Conservation (phyloP, 2,113 vertebrate genomes). For the Pipra filicauda region DNA sequence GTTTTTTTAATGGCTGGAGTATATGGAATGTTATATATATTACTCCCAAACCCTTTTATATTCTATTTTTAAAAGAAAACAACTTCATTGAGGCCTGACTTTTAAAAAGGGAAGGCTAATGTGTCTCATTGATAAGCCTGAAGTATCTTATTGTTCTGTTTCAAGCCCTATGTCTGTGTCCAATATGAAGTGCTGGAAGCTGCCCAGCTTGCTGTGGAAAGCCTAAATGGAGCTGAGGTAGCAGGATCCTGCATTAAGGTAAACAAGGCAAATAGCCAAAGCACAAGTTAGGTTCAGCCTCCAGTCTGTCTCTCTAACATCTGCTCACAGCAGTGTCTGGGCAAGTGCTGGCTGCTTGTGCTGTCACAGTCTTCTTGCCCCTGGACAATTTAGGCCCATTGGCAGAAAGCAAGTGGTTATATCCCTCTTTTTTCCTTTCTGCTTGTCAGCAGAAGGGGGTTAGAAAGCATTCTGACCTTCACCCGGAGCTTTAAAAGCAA, state of each 20-base stretch:
- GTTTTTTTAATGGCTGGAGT: background rate
- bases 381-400: background rate
- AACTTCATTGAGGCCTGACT: background rate
- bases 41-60: background rate
- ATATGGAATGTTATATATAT: background rate
- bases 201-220: constrained; percentile 81
- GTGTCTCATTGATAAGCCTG: background rate
- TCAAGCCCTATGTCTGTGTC: constrained; percentile 81
- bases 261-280: background rate
- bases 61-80: background rate
- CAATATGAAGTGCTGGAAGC: constrained; percentile 85
- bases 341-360: background rate
- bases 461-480: background rate
- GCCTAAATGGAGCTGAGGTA: constrained; percentile 70
- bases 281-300: background rate
- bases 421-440: background rate
- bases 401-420: background rate
- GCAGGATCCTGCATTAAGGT: constrained; percentile 73
- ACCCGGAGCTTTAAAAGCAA: background rate
- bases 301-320: fast-evolving
- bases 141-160: background rate
- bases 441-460: background rate
- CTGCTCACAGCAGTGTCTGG: background rate
- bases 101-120: background rate
- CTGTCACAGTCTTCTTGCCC: background rate